These are phyloP conservation scores for Margarornis squamiger DNA, from an alignment of 2,797 vertebrate genomes.

Conservation along the genomic window DNA sequence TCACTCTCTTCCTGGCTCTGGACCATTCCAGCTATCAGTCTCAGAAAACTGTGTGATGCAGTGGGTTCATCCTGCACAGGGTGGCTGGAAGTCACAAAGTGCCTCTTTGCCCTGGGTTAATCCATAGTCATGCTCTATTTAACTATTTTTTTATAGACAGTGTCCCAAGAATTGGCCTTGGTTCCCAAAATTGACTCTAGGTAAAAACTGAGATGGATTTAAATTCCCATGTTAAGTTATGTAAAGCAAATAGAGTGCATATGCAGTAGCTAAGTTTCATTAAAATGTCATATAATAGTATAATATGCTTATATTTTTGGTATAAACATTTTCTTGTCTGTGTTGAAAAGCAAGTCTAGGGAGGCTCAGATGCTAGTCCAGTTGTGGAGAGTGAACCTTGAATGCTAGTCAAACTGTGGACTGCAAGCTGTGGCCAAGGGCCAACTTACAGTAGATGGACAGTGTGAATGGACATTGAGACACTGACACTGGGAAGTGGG, in stretches of 20 bases:
- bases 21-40: neutral
- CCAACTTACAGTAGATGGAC: neutral
- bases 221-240: neutral
- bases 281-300: neutral
- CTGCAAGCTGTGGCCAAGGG: neutral
- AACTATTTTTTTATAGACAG: neutral
- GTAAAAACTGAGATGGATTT: neutral
- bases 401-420: neutral
- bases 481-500: neutral
- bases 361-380: neutral
- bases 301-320: neutral
- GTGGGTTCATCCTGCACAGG: neutral
- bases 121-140: neutral
- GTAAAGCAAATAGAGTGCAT: rapidly evolving
- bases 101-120: neutral
- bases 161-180: neutral
- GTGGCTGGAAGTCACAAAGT: neutral
- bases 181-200: neutral
- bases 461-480: neutral
- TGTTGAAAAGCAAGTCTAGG: neutral
- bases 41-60: neutral
- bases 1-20: neutral
- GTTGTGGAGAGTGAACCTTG: neutral
- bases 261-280: neutral
- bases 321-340: neutral